Evolutionary conservation across 2,113 vertebrate species (phyloP).

Genomic region (Tympanuchus pallidicinctus): DNA sequence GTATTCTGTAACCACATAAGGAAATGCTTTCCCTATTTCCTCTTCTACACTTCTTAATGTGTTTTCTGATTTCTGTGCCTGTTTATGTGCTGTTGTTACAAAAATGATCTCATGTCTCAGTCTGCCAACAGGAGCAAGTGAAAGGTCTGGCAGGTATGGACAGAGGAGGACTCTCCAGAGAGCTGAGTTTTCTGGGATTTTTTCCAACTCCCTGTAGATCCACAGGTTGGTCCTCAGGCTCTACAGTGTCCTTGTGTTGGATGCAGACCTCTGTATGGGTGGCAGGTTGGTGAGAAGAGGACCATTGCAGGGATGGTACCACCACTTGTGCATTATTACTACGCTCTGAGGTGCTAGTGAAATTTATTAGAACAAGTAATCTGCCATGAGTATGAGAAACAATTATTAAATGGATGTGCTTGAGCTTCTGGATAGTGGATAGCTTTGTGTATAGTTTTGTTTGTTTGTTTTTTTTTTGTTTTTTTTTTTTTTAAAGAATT

Average conservation of each 20-base stretch:
- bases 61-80: neutral
- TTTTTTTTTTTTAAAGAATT: neutral
- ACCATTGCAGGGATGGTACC: rapidly evolving
- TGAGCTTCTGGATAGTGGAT: neutral
- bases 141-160: neutral
- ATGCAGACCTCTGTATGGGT: rapidly evolving
- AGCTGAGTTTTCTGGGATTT: neutral
- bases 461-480: neutral
- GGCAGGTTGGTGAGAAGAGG: neutral
- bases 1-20: neutral
- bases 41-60: neutral
- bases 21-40: neutral
- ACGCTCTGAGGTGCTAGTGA: neutral
- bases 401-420: neutral
- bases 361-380: neutral
- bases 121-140: neutral
- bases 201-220: neutral
- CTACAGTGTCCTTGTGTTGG: neutral
- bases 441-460: neutral
- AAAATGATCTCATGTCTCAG: neutral
- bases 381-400: neutral
- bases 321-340: neutral
- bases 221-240: neutral
- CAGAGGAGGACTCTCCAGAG: neutral
- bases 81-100: neutral